Conservation (phyloP, 2,888 invertebrate genomes). For the Synanthedon tipuliformis region DNA sequence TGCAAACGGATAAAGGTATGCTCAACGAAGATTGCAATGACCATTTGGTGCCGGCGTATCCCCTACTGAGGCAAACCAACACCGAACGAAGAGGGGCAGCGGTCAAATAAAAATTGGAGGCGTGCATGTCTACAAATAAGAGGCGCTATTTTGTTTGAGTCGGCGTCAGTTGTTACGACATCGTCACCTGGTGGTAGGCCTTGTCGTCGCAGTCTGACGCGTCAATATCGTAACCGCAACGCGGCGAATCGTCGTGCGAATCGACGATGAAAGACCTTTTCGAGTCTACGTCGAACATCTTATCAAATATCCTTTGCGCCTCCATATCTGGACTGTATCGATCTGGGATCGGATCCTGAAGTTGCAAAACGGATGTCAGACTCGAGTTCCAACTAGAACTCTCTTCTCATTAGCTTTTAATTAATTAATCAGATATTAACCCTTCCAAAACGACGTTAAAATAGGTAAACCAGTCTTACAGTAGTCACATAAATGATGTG, state of each 20-base stretch:
- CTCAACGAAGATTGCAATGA: no score
- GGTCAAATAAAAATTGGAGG: constrained; percentile 54
- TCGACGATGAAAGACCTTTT: constrained; percentile 58
- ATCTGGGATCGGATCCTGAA: constrained; percentile 66
- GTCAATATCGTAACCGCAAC: constrained; percentile 64
- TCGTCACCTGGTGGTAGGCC: constrained; percentile 61
- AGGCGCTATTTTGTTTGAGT: constrained; percentile 47
- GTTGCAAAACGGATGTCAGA: constrained; percentile 56
- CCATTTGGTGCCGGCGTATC: no score
- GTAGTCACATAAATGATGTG: no score
- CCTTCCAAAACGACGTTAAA: no score
- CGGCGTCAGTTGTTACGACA: constrained; percentile 54
- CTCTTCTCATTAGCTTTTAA: no score
- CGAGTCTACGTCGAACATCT: constrained; percentile 68
- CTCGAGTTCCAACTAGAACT: constrained; percentile 11
- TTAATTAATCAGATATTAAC: no score
- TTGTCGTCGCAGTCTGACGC: constrained; percentile 65
- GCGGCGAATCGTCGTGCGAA: constrained; percentile 56
- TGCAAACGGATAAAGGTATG: no score
- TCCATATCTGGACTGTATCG: constrained; percentile 70
- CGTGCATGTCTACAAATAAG: constrained; percentile 60
- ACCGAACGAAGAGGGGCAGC: constrained; percentile 29
- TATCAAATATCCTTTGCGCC: constrained; percentile 69
- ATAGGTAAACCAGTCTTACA: no score
- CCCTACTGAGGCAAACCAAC: constrained; percentile 5